These are phyloP conservation scores for Drosophila repletoides DNA, from an alignment of 1,140 invertebrate species.

Conservation along the genomic window DNA sequence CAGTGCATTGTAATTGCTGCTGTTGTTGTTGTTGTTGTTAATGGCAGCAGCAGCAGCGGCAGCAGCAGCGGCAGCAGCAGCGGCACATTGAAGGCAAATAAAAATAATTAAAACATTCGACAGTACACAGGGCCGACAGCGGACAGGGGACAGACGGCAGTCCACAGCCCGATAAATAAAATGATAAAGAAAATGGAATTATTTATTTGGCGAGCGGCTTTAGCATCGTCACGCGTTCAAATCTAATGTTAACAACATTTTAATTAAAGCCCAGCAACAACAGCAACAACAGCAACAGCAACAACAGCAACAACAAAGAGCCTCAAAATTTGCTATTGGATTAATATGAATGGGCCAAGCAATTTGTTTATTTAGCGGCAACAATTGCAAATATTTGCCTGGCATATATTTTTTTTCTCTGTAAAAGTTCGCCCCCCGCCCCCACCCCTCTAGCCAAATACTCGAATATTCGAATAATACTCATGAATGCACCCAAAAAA, in stretches of 20 bases:
- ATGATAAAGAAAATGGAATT: conserved; percentile 53
- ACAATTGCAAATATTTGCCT: conserved; percentile 51
- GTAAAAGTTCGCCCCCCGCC: too few species aligned
- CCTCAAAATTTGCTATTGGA: conserved; percentile 44
- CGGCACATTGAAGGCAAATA: conserved; percentile 57
- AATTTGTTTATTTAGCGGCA: conserved; percentile 39
- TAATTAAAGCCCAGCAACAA: conserved; percentile 56
- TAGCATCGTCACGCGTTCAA: conserved; percentile 59
- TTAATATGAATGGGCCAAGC: conserved; percentile 28
- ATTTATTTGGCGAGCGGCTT: conserved; percentile 67
- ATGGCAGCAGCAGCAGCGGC: too few species aligned
- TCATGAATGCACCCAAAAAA: conserved; percentile 8
- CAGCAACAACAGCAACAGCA: conserved; percentile 17
- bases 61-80: too few species aligned
- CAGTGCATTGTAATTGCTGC: background rate
- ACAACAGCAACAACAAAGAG: conserved; percentile 28
- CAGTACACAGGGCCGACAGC: conserved; percentile 29
- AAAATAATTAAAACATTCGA: conserved; percentile 69
- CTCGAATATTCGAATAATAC: too few species aligned
- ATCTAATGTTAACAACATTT: conserved; percentile 78
- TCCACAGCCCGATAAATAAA: conserved; percentile 31
- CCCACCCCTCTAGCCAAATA: too few species aligned
- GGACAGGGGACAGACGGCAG: background rate
- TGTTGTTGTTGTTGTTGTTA: conserved; percentile 19
- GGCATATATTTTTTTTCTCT: conserved; percentile 43